These are phyloP conservation scores for Zaprionus nigranus DNA, from an alignment of 1,140 invertebrate genomes.

Conservation along the genomic window DNA sequence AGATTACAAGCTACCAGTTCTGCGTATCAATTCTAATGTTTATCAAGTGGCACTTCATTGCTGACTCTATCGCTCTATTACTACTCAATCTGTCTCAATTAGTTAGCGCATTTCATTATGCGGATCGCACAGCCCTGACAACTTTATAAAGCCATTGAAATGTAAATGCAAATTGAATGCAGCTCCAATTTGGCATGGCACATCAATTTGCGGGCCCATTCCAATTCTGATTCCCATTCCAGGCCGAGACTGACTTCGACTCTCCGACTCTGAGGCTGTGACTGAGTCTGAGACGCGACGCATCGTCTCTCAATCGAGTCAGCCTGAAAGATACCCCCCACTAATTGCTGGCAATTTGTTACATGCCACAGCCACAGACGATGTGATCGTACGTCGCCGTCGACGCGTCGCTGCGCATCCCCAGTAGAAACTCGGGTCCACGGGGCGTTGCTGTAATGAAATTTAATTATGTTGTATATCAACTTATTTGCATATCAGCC, in stretches of 20 bases:
- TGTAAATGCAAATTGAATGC: constrained; percentile 45
- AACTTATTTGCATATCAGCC: constrained; percentile 74
- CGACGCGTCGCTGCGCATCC: neutral
- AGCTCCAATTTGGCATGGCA: constrained; percentile 49
- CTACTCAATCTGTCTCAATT: constrained; percentile 47
- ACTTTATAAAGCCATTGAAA: constrained; percentile 45
- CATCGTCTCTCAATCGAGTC: constrained; percentile 21
- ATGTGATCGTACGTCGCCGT: constrained; percentile 20
- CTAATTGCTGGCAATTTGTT: constrained; percentile 78
- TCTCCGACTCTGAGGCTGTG: constrained; percentile 5
- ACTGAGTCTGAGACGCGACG: neutral
- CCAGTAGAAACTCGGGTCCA: constrained; percentile 21
- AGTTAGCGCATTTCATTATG: constrained; percentile 45
- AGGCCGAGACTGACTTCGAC: constrained; percentile 1
- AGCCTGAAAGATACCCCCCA: constrained; percentile 37
- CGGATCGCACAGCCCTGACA: constrained; percentile 23
- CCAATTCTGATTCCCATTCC: constrained; percentile 2
- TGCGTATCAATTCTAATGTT: neutral
- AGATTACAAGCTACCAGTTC: too few relatives aligned
- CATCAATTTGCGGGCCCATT: constrained; percentile 41
- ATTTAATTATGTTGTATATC: constrained; percentile 80
- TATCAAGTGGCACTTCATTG: neutral
- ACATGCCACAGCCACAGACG: constrained; percentile 39
- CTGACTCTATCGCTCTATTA: constrained; percentile 3
- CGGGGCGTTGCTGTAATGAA: constrained; percentile 73